Conservation (phyloP, 2,888 invertebrate genomes). For the Eupithecia dodoneata region DNA sequence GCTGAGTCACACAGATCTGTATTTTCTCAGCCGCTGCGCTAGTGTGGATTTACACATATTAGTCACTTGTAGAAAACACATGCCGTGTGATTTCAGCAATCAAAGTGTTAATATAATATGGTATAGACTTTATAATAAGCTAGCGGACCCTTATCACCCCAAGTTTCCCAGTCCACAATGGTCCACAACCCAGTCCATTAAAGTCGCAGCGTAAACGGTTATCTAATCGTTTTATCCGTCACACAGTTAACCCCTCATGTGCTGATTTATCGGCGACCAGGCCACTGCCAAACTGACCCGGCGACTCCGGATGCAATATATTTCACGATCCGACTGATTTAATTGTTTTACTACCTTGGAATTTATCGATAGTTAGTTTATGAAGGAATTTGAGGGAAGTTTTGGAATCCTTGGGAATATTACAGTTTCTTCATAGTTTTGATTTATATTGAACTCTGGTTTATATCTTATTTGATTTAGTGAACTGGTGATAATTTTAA, state of each 20-base stretch:
- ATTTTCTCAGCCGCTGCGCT: too few species aligned
- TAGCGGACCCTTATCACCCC: neutral
- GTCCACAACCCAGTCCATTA: neutral
- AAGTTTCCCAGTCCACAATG: neutral
- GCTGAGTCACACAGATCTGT: too few species aligned
- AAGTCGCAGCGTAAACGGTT: neutral
- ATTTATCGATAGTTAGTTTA: constrained; percentile 8
- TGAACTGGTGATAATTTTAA: neutral
- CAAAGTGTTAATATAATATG: neutral
- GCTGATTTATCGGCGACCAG: constrained; percentile 26
- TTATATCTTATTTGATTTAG: neutral
- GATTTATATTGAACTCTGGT: neutral
- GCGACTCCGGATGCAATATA: constrained; percentile 21
- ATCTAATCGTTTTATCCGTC: constrained; percentile 28
- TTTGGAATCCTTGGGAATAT: neutral
- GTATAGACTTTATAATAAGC: neutral
- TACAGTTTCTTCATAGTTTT: neutral
- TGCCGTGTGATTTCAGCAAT: too few species aligned
- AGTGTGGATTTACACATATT: too few species aligned
- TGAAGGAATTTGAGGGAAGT: neutral
- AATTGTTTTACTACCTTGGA: constrained; percentile 20
- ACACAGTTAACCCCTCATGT: constrained; percentile 23
- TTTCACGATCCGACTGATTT: constrained; percentile 15
- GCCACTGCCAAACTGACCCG: constrained; percentile 22
- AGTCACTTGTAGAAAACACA: too few species aligned